Evolutionary conservation across 2,113 vertebrate genomes (phyloP).

Genomic region (Crotalus horridus): DNA sequence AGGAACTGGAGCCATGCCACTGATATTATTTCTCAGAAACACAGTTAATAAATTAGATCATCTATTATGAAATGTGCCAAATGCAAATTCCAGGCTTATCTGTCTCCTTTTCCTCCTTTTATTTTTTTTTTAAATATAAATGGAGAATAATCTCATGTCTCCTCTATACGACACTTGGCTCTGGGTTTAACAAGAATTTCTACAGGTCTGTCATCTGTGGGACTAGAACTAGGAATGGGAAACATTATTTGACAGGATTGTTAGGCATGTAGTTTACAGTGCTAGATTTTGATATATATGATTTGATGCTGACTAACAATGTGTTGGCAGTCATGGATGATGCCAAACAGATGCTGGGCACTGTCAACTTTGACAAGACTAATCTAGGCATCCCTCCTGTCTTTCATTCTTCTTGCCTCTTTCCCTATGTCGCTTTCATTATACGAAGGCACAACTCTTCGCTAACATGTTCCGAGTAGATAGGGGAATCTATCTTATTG

Average conservation of each 20-base stretch:
- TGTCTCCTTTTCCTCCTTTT: neutral
- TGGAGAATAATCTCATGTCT: neutral
- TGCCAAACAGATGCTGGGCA: neutral
- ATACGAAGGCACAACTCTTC: neutral
- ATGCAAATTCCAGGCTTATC: conserved; percentile 17
- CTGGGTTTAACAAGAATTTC: neutral
- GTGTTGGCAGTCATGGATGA: neutral
- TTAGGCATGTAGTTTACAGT: neutral
- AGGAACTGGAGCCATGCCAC: neutral
- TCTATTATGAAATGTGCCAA: conserved; percentile 15
- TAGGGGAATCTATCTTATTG: neutral
- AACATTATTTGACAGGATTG: neutral
- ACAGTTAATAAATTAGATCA: conserved; percentile 9
- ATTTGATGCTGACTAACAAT: neutral
- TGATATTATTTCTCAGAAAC: conserved; percentile 4
- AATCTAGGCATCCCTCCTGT: neutral
- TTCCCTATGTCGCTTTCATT: neutral
- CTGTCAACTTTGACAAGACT: neutral
- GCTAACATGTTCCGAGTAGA: neutral
- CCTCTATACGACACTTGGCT: neutral
- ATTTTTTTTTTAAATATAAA: conserved; percentile 1
- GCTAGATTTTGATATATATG: neutral
- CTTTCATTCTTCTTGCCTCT: neutral
- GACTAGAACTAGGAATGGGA: neutral
- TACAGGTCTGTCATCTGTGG: neutral